Base-by-base conservation (phyloP, 2,797 vertebrate species). In the Hoplostethus atlanticus region DNA sequence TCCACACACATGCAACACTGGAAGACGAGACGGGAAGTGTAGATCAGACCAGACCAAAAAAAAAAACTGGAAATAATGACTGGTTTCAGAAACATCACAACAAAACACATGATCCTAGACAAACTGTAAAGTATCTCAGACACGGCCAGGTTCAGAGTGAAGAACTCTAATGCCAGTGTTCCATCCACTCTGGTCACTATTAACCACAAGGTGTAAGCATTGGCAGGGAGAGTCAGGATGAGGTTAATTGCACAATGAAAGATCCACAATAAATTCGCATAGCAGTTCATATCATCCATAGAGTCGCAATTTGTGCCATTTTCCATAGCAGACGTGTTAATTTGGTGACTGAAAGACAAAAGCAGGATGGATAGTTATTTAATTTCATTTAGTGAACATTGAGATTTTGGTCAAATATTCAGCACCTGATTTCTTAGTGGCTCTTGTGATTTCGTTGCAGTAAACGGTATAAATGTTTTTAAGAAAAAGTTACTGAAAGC, bases 1-100 rank as follows among this genome's bases (percentile, higher is more conserved):
- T 86, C 75, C 0, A 68, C 30, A 68, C 84, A 88, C 64, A 83
- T 83, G 57, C 28, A 70, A 17, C 60, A 64, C 7, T 71, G 57
- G 4, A 84, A 77, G 6, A 84, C 64, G 12, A 77, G 78, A 10
- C 63, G 71, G 5, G 31, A 64, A n/a, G 78, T 80, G 0, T 16
- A 60, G 1, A 48, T 5, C 47, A 15, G 5, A 80, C 0, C 5
- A 80, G 4, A 15, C 73, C 66, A 2, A 2, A 5, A n/a, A 50
- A 38, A 42, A 81, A 71, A 48, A 7, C 4, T 6, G 31, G 0
- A n/a, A 17, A 48, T 3, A 5, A 15, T n/a, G 0, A 0, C 5
- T 48, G 47, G 6, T 6, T 15, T 48, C 47, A n/a, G 47, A 17
- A 4, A n/a, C 16, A 1, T n/a, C 6, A 4, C 6, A 5, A 57